Evolutionary conservation across 2,797 vertebrate genomes (phyloP), one percentile per base, ranked within the genome.

Genomic region (Xerus rutilus): DNA sequence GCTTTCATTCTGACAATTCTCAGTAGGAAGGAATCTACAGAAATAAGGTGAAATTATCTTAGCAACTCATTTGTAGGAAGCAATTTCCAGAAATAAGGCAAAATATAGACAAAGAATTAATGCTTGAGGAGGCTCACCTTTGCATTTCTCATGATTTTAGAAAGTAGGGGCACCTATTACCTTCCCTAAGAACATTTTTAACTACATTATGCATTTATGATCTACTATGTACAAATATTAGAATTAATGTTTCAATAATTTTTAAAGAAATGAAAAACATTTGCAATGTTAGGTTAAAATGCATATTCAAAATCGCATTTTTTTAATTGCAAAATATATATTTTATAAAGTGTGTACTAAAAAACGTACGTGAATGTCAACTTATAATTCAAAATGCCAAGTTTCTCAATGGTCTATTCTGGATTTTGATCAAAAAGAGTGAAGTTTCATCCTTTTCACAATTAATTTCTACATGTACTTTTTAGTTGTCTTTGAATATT

Each of bases 351-450:
- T 72, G 0, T 43, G 21, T 35, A 7, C 32, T 85, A 74, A 89
- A 49, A 45, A 57, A 59, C 39, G 10, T 45, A 7, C 70, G 17
- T 35, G 11, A 2, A 12, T 64, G 6, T 57, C 18, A 54, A n/a
- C 11, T 15, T 69, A 14, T 2, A 62, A 89, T 83, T 94, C 67
- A 39, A 90, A 14, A n/a, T 79, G 4, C 3, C 8, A n/a, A 4
- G 25, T 86, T 94, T 93, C 88, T 76, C 1, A 81, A 12, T 91
- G 10, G 5, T 35, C 87, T 88, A 47, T 94, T 90, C 11, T 92
- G 8, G 13, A 7, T 62, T 45, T 92, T 47, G 20, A 76, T 89
- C 62, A 64, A 9, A 15, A 90, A 92, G 9, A 47, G 2, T 35
- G 6, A 82, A 14, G 65, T 79, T 97, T 91, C 86, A 35, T 70